Evolutionary conservation across 2,797 vertebrate genomes (phyloP), one percentile per base, ranked within the genome.

Genomic region (Prunella strophiata): DNA sequence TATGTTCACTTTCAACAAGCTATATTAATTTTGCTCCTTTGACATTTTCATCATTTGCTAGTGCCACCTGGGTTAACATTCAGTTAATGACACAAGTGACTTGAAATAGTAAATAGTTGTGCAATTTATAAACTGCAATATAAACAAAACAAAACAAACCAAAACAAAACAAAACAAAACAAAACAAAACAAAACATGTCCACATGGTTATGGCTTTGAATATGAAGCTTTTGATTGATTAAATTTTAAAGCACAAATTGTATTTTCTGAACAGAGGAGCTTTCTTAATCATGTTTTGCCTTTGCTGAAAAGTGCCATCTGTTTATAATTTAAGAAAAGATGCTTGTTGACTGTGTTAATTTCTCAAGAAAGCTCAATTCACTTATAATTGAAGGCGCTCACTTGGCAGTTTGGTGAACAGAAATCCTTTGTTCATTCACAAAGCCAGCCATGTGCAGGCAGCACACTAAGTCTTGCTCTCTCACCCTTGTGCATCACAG

Each of bases 251-350:
- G 58, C 16, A 54, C 29, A 78, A 78, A 66, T 65, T 75, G 22
- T 40, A 36, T 83, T 93, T 92, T 70, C 51, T 76, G 36, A 83
- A 26, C n/a, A 67, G 51, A 70, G 81, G 29, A 82, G 61, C 23
- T 78, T 79, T 83, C 65, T 89, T 62, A 91, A 88, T 48, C 7
- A 20, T 25, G 32, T 79, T 93, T 68, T 88, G 45, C 50, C 38
- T 72, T 65, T 70, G 30, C 25, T 77, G 66, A 70, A 91, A 95
- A 93, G 43, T 54, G 67, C 70, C 5, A 23, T 34, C 84, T 93
- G 70, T 65, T 94, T 86, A 73, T 79, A 86, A 91, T 58, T 72
- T 32, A 42, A 65, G 57, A 89, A 73, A 67, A 91, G 50, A 34
- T 27, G 32, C 34, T 57, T 89, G 67, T 77, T 94, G 79, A 68